These are phyloP conservation scores for Malurus elegans DNA, from an alignment of 2,113 vertebrate species.

Conservation along the genomic window DNA sequence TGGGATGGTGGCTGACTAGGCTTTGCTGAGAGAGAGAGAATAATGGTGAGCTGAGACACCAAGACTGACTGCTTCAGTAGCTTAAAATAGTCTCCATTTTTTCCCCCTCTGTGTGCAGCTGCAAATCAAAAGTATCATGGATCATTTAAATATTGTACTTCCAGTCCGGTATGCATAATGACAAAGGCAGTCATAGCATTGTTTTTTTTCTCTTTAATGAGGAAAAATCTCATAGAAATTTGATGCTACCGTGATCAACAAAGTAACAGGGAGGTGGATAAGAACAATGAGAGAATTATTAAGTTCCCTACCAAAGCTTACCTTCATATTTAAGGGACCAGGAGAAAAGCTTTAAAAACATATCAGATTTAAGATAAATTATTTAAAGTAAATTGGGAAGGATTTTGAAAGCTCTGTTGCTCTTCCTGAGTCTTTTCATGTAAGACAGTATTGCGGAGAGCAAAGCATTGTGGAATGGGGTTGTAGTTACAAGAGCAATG, in stretches of 20 bases:
- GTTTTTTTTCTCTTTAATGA: neutral
- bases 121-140: conserved; percentile 8
- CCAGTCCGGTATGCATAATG: neutral
- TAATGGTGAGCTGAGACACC: conserved; percentile 1
- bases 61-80: neutral
- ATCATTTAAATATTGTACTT: conserved; percentile 31
- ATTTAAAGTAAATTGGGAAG: neutral
- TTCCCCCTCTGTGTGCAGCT: neutral
- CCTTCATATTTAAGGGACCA: neutral
- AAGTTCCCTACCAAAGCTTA: neutral
- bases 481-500: neutral
- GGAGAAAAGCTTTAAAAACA: neutral
- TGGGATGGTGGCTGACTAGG: conserved; percentile 8
- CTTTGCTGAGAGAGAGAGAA: neutral
- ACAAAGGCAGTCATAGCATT: neutral
- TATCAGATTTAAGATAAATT: neutral
- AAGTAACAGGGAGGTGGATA: neutral
- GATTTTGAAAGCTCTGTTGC: neutral
- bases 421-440: neutral
- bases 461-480: neutral
- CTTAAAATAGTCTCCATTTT: neutral
- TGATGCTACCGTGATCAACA: neutral
- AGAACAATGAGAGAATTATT: neutral
- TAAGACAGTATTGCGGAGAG: neutral
- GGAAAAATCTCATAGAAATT: neutral